These are phyloP conservation scores for Chascanopsetta lugubris DNA, from an alignment of 2,113 vertebrate genomes.

Conservation along the genomic window DNA sequence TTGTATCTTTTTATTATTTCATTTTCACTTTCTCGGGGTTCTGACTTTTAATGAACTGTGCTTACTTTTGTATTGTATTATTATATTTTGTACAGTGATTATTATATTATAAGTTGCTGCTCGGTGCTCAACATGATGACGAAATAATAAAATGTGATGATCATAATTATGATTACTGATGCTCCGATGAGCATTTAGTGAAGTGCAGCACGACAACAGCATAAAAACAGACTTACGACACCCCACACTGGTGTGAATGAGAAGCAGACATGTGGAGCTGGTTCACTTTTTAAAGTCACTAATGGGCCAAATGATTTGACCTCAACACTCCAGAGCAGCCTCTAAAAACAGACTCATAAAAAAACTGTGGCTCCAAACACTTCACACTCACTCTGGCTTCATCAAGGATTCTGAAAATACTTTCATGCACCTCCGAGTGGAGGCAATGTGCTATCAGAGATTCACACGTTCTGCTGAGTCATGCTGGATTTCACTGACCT, in stretches of 20 bases:
- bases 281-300: conserved; percentile 28
- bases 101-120: too few species aligned
- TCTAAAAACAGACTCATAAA: conserved; percentile 30
- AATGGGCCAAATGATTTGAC: conserved; percentile 49
- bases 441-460: background rate
- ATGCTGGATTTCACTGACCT: conserved; percentile 80
- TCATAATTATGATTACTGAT: too few species aligned
- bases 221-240: background rate
- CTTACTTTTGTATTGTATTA: too few species aligned
- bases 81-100: too few species aligned
- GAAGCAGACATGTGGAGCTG: conserved; percentile 27
- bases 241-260: conserved; percentile 24
- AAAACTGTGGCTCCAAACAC: conserved; percentile 28
- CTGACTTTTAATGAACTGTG: too few species aligned
- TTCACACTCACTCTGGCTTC: conserved; percentile 6
- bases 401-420: conserved; percentile 18
- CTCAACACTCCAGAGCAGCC: background rate
- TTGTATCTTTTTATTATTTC: too few species aligned
- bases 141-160: too few species aligned
- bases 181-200: too few species aligned
- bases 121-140: too few species aligned
- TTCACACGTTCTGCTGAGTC: conserved; percentile 6
- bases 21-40: too few species aligned
- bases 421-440: background rate
- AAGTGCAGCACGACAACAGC: too few species aligned